phyloP scores from a whole-genome alignment of 2,113 vertebrate genomes.

The Oryzias curvinotus region DNA sequence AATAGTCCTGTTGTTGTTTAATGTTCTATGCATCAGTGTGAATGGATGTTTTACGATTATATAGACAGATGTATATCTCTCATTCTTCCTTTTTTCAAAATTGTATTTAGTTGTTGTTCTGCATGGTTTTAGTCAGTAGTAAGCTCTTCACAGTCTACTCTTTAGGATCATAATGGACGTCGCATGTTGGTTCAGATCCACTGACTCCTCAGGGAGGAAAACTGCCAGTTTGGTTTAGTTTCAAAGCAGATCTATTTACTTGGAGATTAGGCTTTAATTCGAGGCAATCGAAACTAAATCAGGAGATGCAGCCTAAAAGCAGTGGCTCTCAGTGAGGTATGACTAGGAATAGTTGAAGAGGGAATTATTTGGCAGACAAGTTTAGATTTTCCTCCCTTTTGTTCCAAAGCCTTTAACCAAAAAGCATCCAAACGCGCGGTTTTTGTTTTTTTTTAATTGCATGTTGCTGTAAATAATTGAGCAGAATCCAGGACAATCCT shows the following conservation, averaged over 20 bases:
- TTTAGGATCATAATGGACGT: too few relatives aligned
- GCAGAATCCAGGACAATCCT: not conserved
- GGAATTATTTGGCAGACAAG: conserved; percentile 39
- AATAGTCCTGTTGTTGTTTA: too few relatives aligned
- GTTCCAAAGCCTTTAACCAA: conserved; percentile 10
- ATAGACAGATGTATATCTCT: too few relatives aligned
- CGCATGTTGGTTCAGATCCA: too few relatives aligned
- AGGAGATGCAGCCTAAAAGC: conserved; percentile 29
- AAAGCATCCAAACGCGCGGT: conserved; percentile 13
- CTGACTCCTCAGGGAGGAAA: too few relatives aligned
- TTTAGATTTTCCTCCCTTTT: not conserved
- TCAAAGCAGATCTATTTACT: conserved; percentile 3
- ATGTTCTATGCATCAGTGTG: too few relatives aligned
- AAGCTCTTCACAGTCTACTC: too few relatives aligned
- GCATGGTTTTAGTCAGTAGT: too few relatives aligned
- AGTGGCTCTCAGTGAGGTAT: conserved; percentile 23
- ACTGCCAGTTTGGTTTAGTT: too few relatives aligned
- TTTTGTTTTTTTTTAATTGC: conserved; percentile 18
- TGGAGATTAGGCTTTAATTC: conserved; percentile 23
- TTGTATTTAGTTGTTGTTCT: too few relatives aligned
- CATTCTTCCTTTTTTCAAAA: too few relatives aligned
- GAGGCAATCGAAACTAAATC: conserved; percentile 37
- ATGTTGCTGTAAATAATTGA: conserved; percentile 30
- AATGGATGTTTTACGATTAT: too few relatives aligned
- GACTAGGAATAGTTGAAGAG: conserved; percentile 50